These are phyloP conservation scores for Neomorphus geoffroyi DNA, from an alignment of 2,797 vertebrate genomes.

Conservation along the genomic window DNA sequence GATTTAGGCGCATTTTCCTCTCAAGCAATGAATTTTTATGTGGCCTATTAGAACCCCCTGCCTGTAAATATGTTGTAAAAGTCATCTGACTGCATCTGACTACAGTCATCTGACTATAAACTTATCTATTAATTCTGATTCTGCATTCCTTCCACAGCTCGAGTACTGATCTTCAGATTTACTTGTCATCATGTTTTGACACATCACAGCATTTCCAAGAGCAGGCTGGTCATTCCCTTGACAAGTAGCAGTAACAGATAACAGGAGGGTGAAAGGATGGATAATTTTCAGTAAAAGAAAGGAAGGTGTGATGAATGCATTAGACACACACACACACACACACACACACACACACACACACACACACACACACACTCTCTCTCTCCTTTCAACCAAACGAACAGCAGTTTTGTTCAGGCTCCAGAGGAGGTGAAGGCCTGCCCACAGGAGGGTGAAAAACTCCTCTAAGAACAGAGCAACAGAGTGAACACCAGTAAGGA, in stretches of 20 bases:
- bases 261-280: background rate
- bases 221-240: background rate
- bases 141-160: background rate
- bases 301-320: background rate
- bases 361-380: too few species aligned
- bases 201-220: background rate
- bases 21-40: rapidly evolving
- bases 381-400: too few species aligned
- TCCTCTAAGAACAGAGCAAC: too few species aligned
- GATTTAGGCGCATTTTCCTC: background rate
- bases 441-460: too few species aligned
- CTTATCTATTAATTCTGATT: background rate
- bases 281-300: background rate
- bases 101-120: background rate
- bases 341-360: too few species aligned
- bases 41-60: background rate
- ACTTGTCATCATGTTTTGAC: background rate
- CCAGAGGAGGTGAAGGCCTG: too few species aligned
- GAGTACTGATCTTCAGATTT: background rate
- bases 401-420: too few species aligned
- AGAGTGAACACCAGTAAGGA: too few species aligned
- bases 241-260: background rate
- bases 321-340: too few species aligned
- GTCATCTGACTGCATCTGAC: background rate
- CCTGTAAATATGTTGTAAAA: background rate